A percentile compares a stretch with the other conserved stretches of the same genome.
These are phyloP conservation scores for Papilio machaon DNA, from an alignment of 1,140 invertebrate species.

Conservation along the genomic window DNA sequence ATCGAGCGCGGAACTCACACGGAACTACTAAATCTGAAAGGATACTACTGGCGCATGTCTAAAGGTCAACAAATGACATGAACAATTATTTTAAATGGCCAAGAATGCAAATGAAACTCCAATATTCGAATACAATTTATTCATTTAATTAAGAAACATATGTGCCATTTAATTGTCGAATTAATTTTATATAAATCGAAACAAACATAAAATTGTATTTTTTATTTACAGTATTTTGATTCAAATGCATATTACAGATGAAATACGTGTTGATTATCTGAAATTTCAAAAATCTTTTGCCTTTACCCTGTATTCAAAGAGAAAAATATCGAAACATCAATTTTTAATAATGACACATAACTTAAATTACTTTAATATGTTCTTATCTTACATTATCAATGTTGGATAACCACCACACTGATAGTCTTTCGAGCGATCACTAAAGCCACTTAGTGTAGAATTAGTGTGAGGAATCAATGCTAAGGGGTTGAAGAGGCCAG, in stretches of 20 bases:
- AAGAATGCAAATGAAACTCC: background rate
- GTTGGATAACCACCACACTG: background rate
- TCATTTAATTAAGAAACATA: constrained; percentile 27
- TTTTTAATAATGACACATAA: background rate
- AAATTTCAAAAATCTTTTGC: background rate
- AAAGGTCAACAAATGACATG: constrained; percentile 66
- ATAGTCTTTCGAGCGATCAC: no score
- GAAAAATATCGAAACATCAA: background rate
- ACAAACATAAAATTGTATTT: background rate
- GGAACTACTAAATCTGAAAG: constrained; percentile 87
- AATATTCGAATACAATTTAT: constrained; percentile 19
- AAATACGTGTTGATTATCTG: background rate
- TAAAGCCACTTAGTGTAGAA: no score
- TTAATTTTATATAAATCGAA: constrained; percentile 32
- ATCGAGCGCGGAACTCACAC: constrained; percentile 91
- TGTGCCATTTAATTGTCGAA: constrained; percentile 21
- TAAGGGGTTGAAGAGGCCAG: no score
- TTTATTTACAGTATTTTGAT: background rate
- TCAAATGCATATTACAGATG: background rate
- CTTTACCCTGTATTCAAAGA: constrained; percentile 13
- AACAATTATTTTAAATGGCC: constrained; percentile 27
- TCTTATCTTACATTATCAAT: background rate
- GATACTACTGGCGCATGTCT: constrained; percentile 88
- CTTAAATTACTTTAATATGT: background rate
- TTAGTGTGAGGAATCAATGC: no score